These are phyloP conservation scores for Hemibagrus guttatus DNA, from an alignment of 2,797 vertebrate species.

Conservation along the genomic window DNA sequence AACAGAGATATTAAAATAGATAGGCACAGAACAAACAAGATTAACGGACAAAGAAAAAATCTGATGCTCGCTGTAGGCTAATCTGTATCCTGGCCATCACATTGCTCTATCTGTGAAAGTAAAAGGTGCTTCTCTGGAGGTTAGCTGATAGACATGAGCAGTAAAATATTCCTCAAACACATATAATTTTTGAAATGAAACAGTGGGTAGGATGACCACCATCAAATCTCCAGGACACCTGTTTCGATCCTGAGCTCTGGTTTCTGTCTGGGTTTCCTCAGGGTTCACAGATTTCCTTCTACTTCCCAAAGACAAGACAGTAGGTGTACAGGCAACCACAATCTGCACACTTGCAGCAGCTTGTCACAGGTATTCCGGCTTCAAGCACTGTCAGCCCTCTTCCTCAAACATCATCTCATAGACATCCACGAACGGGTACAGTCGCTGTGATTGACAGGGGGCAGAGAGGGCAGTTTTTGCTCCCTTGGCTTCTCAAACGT, in stretches of 20 bases:
- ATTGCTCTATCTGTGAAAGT: not conserved
- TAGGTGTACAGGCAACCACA: not conserved
- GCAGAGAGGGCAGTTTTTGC: too few species aligned
- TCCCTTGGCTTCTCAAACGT: not conserved
- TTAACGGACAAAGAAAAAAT: not conserved
- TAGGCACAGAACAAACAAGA: not conserved
- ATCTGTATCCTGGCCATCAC: not conserved
- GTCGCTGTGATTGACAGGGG: not conserved
- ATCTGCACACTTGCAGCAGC: not conserved
- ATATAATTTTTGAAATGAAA: not conserved
- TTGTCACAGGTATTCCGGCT: not conserved
- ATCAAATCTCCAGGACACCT: too few species aligned
- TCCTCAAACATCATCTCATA: not conserved
- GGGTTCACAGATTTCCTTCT: not conserved
- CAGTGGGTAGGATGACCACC: too few species aligned
- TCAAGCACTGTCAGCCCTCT: not conserved
- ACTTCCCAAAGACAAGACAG: not conserved
- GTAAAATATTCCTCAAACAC: not conserved
- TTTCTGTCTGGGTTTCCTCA: not conserved
- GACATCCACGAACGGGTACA: not conserved
- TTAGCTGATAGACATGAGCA: not conserved
- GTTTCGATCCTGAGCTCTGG: too few species aligned
- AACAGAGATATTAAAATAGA: constrained; percentile 7
- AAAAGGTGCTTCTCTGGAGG: not conserved
- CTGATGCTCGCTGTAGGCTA: not conserved